These are phyloP conservation scores for Petrophora chlorosata DNA, from an alignment of 2,888 invertebrate genomes.

Conservation along the genomic window DNA sequence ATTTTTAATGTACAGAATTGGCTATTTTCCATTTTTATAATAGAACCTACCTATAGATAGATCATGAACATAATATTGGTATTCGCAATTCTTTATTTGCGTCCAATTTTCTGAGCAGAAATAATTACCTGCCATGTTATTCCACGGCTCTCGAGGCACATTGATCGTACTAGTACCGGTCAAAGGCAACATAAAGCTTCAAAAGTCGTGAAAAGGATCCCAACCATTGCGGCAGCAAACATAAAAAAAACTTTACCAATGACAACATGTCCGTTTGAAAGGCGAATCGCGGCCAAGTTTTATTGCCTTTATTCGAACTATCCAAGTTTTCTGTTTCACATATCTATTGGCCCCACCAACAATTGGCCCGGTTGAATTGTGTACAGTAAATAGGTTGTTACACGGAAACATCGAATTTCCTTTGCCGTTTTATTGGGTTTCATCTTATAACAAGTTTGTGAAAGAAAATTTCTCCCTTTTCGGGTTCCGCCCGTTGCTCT, in stretches of 20 bases:
- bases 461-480: constrained; percentile 53
- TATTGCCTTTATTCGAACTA: constrained; percentile 69
- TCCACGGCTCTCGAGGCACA: too few relatives aligned
- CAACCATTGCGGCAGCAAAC: constrained; percentile 34
- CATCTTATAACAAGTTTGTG: constrained; percentile 64
- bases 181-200: constrained; percentile 11
- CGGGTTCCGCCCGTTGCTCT: constrained; percentile 35
- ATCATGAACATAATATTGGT: too few relatives aligned
- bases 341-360: constrained; percentile 63
- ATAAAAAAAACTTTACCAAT: constrained; percentile 44
- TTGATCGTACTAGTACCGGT: constrained; percentile 12
- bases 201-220: constrained; percentile 31
- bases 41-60: too few relatives aligned
- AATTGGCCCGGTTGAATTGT: constrained; percentile 68
- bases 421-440: constrained; percentile 69
- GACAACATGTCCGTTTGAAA: constrained; percentile 56
- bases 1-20: too few relatives aligned
- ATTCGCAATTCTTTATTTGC: too few relatives aligned
- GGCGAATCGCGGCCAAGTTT: constrained; percentile 66
- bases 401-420: constrained; percentile 66
- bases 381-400: constrained; percentile 71
- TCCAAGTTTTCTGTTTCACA: constrained; percentile 67
- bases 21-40: too few relatives aligned
- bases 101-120: too few relatives aligned
- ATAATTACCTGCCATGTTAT: too few relatives aligned